phyloP scores from a whole-genome alignment of 2,113 vertebrate genomes.

The Hassar affinis region DNA sequence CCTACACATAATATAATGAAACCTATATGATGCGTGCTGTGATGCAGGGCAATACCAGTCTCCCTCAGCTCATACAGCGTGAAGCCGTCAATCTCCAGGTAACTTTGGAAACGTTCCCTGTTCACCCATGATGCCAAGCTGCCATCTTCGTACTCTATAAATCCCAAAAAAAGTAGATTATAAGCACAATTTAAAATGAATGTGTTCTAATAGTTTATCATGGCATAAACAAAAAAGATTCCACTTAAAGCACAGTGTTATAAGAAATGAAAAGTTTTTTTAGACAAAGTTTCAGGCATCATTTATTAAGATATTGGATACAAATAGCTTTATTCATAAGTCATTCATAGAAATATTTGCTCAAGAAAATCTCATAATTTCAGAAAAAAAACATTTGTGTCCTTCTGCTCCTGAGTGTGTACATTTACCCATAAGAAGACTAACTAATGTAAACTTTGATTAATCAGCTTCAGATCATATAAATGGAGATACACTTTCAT shows the following conservation, averaged over 20 bases:
- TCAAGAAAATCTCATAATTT: neutral
- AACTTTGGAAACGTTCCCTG: constrained; percentile 91
- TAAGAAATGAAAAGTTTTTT: neutral
- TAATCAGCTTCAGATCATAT: neutral
- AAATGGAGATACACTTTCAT: neutral
- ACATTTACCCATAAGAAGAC: neutral
- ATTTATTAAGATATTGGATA: neutral
- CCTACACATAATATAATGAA: neutral
- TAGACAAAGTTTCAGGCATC: neutral
- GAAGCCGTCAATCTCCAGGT: constrained; percentile 90
- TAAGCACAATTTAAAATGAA: neutral
- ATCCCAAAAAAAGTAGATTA: neutral
- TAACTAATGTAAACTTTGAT: neutral
- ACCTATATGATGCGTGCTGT: neutral
- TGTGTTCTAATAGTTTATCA: neutral
- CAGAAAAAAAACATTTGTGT: neutral
- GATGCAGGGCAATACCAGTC: constrained; percentile 76
- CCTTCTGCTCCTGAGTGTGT: neutral
- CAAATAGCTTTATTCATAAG: neutral
- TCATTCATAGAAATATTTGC: neutral
- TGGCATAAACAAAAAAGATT: neutral
- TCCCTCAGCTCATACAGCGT: constrained; percentile 94
- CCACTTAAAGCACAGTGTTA: neutral
- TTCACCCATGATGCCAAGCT: constrained; percentile 91
- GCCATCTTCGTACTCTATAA: constrained; percentile 90